These are phyloP conservation scores for Ostrea denselamellosa DNA, from an alignment of 1,140 invertebrate species.

Conservation along the genomic window DNA sequence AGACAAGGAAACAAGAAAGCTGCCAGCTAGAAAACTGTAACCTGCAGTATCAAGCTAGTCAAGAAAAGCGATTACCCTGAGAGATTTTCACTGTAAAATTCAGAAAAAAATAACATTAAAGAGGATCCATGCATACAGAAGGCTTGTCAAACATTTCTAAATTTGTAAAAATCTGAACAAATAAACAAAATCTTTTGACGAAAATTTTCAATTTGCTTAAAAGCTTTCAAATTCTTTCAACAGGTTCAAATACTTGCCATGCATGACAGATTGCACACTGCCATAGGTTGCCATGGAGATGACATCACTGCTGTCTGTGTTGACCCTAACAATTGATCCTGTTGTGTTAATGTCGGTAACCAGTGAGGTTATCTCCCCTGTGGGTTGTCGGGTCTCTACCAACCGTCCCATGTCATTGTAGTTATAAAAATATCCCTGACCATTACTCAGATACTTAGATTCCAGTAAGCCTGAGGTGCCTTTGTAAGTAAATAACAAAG, in stretches of 20 bases:
- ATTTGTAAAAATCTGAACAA: background rate
- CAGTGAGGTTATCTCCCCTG: constrained; percentile 91
- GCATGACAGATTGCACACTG: constrained; percentile 77
- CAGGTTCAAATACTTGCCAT: constrained; percentile 66
- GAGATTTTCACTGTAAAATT: constrained; percentile 40
- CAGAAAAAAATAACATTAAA: constrained; percentile 37
- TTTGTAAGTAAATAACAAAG: constrained; percentile 95
- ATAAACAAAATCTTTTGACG: background rate
- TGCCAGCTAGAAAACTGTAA: constrained; percentile 18
- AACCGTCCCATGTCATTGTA: constrained; percentile 93
- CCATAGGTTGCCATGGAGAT: constrained; percentile 78
- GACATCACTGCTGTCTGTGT: constrained; percentile 74
- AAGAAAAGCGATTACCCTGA: constrained; percentile 36
- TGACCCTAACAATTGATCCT: constrained; percentile 76
- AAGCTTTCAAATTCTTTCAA: background rate
- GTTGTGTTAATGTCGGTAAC: constrained; percentile 77
- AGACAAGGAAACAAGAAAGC: constrained; percentile 24
- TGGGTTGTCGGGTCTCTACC: constrained; percentile 90
- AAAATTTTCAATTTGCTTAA: background rate
- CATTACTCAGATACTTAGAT: constrained; percentile 84
- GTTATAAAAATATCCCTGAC: constrained; percentile 92
- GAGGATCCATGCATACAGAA: constrained; percentile 22
- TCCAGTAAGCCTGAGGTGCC: constrained; percentile 90
- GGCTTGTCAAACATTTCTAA: background rate
- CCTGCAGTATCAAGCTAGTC: constrained; percentile 33